A percentile compares a stretch with the other conserved stretches of the same genome.
Conservation (phyloP, 2,888 invertebrate genomes). For the Drosophila anomalata region DNA sequence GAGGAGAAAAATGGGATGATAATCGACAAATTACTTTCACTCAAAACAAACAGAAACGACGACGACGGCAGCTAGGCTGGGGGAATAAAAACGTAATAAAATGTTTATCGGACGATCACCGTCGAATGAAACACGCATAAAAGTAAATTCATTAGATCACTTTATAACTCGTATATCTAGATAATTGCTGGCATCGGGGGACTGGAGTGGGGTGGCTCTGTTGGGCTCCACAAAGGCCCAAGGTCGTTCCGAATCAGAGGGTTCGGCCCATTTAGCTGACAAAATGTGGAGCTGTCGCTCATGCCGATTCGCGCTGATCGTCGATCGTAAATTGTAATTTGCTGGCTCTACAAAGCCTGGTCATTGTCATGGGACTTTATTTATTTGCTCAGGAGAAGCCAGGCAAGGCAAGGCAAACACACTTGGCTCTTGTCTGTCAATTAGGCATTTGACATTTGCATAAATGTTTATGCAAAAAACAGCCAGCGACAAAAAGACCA, state of each 20-base stretch:
- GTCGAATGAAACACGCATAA: constrained; percentile 55
- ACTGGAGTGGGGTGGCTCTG: constrained; percentile 2
- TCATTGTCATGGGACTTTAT: constrained; percentile 48
- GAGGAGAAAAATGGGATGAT: constrained; percentile 9
- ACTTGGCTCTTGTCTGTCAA: constrained; percentile 55
- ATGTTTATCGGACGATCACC: constrained; percentile 58
- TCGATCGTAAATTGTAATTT: constrained; percentile 34
- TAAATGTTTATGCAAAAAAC: constrained; percentile 46
- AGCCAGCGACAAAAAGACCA: constrained; percentile 21
- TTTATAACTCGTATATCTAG: constrained; percentile 41
- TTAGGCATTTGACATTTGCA: constrained; percentile 61
- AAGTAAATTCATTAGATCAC: constrained; percentile 48
- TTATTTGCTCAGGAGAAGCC: constrained; percentile 9
- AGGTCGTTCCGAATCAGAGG: constrained; percentile 72
- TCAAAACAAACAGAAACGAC: constrained; percentile 36
- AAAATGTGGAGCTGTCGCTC: constrained; percentile 52
- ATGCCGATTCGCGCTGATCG: constrained; percentile 35
- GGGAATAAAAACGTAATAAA: constrained; percentile 45
- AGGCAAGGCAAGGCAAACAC: constrained; percentile 28
- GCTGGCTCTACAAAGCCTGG: constrained; percentile 49
- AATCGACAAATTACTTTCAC: constrained; percentile 69
- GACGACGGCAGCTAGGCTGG: constrained; percentile 32
- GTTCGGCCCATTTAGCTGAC: constrained; percentile 38
- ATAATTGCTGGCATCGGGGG: constrained; percentile 54
- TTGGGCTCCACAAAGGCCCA: constrained; percentile 43